phyloP scores from a whole-genome alignment of 2,888 invertebrate genomes.

The Palloptera scutellata region DNA sequence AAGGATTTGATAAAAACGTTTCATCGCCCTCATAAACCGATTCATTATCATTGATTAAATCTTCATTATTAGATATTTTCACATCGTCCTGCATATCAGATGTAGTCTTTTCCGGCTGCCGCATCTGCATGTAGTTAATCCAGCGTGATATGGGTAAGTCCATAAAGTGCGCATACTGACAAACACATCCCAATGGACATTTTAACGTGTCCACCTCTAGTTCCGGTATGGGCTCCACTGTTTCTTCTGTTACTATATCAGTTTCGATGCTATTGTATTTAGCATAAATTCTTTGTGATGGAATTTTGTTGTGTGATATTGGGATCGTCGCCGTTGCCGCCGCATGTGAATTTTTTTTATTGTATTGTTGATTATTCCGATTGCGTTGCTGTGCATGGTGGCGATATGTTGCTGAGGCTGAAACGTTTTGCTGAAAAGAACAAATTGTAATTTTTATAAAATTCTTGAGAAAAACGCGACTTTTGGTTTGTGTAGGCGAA shows the following conservation, averaged over 20 bases:
- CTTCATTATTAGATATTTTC: slow-evolving; percentile 20
- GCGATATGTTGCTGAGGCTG: neutral
- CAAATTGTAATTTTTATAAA: no score
- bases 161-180: slow-evolving; percentile 67
- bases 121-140: slow-evolving; percentile 57
- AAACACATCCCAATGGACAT: slow-evolving; percentile 68
- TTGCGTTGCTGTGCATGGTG: slow-evolving; percentile 6
- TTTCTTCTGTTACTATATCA: neutral
- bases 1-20: slow-evolving; percentile 61
- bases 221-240: neutral
- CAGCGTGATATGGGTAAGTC: slow-evolving; percentile 69
- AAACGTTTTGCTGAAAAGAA: no score
- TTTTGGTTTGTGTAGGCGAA: no score
- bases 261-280: neutral
- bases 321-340: neutral
- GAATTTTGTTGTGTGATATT: slow-evolving; percentile 4
- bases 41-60: slow-evolving; percentile 45
- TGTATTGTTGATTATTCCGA: no score
- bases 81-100: slow-evolving; percentile 27
- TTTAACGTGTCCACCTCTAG: slow-evolving; percentile 50
- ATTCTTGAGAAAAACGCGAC: no score
- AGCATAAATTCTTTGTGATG: neutral
- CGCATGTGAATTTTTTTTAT: no score
- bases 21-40: slow-evolving; percentile 63
- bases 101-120: slow-evolving; percentile 27